Percentiles rank a stretch among this genome's conserved stretches.
phyloP scores from a whole-genome alignment of 2,797 vertebrate species.

The Lithobates sylvaticus region DNA sequence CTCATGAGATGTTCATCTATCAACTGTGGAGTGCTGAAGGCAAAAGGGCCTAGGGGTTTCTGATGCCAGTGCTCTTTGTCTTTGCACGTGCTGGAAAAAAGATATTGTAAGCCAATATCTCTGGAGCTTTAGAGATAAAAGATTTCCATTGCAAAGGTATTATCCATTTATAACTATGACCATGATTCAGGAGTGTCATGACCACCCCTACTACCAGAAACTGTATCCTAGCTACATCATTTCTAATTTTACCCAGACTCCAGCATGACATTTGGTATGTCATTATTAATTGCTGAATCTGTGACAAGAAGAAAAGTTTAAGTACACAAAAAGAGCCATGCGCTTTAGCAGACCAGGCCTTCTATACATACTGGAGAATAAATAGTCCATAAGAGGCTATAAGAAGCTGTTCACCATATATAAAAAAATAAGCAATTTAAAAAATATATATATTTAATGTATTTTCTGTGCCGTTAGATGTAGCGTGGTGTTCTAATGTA shows the following conservation, averaged over 20 bases:
- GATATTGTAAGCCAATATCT: slow-evolving; percentile 53
- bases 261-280: slow-evolving; percentile 32
- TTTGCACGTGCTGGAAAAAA: slow-evolving; percentile 41
- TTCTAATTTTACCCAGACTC: slow-evolving; percentile 41
- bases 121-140: slow-evolving; percentile 49
- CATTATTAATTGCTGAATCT: slow-evolving; percentile 39
- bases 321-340: slow-evolving; percentile 6
- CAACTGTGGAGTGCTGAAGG: slow-evolving; percentile 32
- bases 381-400: background rate
- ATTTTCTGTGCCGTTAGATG: too few relatives aligned
- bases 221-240: slow-evolving; percentile 44
- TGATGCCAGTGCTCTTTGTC: slow-evolving; percentile 43
- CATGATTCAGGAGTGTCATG: slow-evolving; percentile 33
- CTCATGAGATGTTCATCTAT: slow-evolving; percentile 54
- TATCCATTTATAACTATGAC: slow-evolving; percentile 52
- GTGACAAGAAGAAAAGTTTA: slow-evolving; percentile 14
- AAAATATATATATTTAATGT: too few relatives aligned
- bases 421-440: too few relatives aligned
- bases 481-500: too few relatives aligned
- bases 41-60: slow-evolving; percentile 46
- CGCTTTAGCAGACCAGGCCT: background rate
- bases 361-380: background rate
- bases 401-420: background rate
- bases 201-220: slow-evolving; percentile 28
- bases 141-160: slow-evolving; percentile 25